Percentiles rank a stretch among this genome's conserved stretches.
Conservation (phyloP, 2,888 invertebrate species). For the Pteria penguin region DNA sequence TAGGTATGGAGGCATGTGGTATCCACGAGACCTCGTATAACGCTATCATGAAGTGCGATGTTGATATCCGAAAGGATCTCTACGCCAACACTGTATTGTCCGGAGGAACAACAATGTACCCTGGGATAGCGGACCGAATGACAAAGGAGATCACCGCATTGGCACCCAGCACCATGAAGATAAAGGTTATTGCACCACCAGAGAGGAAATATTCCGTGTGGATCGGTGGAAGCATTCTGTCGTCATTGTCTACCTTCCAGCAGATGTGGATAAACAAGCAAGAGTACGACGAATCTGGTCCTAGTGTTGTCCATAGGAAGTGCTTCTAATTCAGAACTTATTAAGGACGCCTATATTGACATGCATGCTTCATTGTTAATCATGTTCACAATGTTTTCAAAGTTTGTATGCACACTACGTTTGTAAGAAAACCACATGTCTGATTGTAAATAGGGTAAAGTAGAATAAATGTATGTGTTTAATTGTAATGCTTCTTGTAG, state of each 20-base stretch:
- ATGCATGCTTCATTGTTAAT: not conserved
- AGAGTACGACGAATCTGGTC: slow-evolving; percentile 28
- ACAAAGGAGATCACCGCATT: slow-evolving; percentile 30
- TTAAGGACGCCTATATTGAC: too few species aligned
- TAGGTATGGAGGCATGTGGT: slow-evolving; percentile 65
- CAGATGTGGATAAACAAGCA: slow-evolving; percentile 38
- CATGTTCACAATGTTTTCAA: not conserved
- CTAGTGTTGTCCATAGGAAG: slow-evolving; percentile 29
- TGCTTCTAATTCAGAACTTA: slow-evolving; percentile 12
- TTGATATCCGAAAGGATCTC: slow-evolving; percentile 65
- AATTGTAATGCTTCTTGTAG: too few species aligned
- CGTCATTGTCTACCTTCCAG: slow-evolving; percentile 29
- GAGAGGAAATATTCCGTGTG: slow-evolving; percentile 35
- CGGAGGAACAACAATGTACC: slow-evolving; percentile 88
- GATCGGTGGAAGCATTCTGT: slow-evolving; percentile 36
- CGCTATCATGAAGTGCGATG: slow-evolving; percentile 68
- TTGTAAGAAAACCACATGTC: not conserved
- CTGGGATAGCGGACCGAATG: slow-evolving; percentile 31
- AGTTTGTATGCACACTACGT: not conserved
- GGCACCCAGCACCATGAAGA: slow-evolving; percentile 32
- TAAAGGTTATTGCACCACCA: slow-evolving; percentile 31
- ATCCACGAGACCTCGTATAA: slow-evolving; percentile 51
- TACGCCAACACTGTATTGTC: slow-evolving; percentile 86
- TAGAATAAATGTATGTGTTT: too few species aligned
- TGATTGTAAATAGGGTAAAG: too few species aligned